Percentiles rank a stretch among this genome's conserved stretches.
Evolutionary conservation across 2,797 vertebrate genomes (phyloP).

Genomic region (Typhlichthys eigenmanni): DNA sequence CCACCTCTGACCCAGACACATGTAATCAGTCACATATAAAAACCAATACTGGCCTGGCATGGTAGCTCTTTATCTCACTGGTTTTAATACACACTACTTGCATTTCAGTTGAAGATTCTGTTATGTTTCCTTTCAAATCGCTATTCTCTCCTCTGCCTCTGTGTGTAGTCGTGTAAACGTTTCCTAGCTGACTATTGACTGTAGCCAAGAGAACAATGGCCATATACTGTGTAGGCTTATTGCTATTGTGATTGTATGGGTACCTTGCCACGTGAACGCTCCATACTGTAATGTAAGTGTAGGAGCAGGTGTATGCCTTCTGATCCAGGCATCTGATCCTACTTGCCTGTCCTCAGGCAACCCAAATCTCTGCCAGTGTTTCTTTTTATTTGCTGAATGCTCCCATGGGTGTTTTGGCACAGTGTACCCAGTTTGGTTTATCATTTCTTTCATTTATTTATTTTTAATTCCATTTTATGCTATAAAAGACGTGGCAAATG

Average conservation of each 20-base stretch:
- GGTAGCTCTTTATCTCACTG: background rate
- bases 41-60: slow-evolving; percentile 42
- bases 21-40: slow-evolving; percentile 76
- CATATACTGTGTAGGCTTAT: slow-evolving; percentile 9
- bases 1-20: slow-evolving; percentile 66
- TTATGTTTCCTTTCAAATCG: no score
- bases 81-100: no score
- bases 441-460: background rate
- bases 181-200: slow-evolving; percentile 7
- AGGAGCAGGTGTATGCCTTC: slow-evolving; percentile 34
- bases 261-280: slow-evolving; percentile 44
- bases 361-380: slow-evolving; percentile 48
- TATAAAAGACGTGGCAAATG: background rate
- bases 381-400: no score
- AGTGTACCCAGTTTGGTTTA: background rate
- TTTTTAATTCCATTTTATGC: background rate
- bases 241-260: slow-evolving; percentile 19
- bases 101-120: no score
- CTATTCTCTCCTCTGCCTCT: background rate
- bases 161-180: slow-evolving; percentile 15
- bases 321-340: slow-evolving; percentile 41
- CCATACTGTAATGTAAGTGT: slow-evolving; percentile 23
- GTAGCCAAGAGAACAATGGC: background rate
- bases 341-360: slow-evolving; percentile 50
- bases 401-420: no score